These are phyloP conservation scores for Drosophila macrothrix DNA, from an alignment of 2,888 invertebrate genomes.

Conservation along the genomic window DNA sequence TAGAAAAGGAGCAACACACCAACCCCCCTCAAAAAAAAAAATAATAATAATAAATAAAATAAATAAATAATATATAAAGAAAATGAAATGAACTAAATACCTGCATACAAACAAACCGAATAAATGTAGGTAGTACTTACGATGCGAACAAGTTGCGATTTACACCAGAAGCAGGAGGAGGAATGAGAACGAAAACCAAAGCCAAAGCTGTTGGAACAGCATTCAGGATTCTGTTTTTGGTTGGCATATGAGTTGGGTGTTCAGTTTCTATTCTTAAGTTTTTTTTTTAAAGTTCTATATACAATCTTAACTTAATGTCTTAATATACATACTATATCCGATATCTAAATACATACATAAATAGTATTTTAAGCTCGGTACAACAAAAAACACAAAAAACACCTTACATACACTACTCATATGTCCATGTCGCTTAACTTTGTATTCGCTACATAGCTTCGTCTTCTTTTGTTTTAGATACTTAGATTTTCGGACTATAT, in stretches of 20 bases:
- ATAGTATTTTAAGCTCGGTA: conserved; percentile 60
- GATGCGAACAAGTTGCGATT: conserved; percentile 31
- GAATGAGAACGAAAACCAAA: conserved; percentile 44
- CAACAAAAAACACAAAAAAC: conserved; percentile 20
- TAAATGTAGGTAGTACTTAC: conserved; percentile 1
- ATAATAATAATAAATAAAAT: not conserved
- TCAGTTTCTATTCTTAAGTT: conserved; percentile 16
- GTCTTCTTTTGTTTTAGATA: not conserved
- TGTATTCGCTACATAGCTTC: conserved; percentile 50
- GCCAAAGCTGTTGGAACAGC: conserved; percentile 55
- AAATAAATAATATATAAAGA: conserved; percentile 4
- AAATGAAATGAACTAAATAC: conserved; percentile 10
- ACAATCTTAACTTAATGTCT: conserved; percentile 58
- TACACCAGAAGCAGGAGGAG: conserved; percentile 5
- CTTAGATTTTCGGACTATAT: conserved; percentile 14
- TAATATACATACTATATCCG: conserved; percentile 45
- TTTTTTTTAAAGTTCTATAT: conserved; percentile 33
- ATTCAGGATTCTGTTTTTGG: conserved; percentile 26
- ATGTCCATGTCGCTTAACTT: conserved; percentile 60
- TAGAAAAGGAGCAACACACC: conserved; percentile 20
- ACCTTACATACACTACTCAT: conserved; percentile 4
- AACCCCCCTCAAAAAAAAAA: conserved; percentile 13
- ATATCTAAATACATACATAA: conserved; percentile 54
- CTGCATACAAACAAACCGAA: conserved; percentile 26
- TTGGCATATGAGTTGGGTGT: conserved; percentile 55